Conservation (phyloP, 1,140 invertebrate genomes). For the Tribolium madens region DNA sequence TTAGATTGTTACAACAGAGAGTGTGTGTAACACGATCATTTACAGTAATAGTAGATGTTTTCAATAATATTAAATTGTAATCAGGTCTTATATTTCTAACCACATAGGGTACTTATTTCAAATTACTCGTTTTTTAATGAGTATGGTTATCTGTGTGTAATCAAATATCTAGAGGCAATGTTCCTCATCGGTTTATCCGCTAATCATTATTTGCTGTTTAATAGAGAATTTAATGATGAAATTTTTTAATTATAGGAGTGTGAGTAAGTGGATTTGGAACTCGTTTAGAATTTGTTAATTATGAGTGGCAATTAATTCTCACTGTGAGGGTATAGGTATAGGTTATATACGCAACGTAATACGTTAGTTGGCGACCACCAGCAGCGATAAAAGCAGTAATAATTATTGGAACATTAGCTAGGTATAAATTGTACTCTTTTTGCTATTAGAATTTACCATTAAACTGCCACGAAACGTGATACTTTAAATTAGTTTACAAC, state of each 20-base stretch:
- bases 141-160: no score
- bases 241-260: conserved; percentile 19
- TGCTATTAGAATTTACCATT: neutral
- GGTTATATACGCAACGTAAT: neutral
- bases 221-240: neutral
- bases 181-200: no score
- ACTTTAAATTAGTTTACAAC: no score
- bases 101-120: no score
- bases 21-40: no score
- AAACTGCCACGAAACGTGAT: no score
- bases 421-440: neutral
- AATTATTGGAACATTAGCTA: neutral
- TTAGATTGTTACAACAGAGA: no score
- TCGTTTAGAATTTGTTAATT: conserved; percentile 41
- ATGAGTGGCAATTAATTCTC: conserved; percentile 36
- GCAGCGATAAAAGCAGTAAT: conserved; percentile 8
- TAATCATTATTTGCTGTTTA: neutral
- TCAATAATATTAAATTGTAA: no score
- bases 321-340: neutral
- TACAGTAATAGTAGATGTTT: no score
- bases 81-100: no score
- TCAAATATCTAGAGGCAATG: no score
- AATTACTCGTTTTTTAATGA: no score
- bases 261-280: conserved; percentile 36
- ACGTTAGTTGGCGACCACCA: conserved; percentile 14